Conservation (phyloP, 2,113 vertebrate genomes). For the Hyla sarda region DNA sequence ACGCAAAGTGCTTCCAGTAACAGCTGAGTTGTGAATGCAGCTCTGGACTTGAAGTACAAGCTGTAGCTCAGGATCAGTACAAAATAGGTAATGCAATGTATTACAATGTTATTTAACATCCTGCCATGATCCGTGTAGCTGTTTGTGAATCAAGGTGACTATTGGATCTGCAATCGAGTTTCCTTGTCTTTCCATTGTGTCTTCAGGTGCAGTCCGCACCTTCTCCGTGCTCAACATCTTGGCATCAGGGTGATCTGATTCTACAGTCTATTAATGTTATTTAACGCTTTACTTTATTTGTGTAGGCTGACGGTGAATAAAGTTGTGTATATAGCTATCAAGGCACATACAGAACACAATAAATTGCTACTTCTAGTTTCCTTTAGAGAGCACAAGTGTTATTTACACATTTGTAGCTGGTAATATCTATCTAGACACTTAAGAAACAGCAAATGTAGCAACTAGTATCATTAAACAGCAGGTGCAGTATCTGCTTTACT, state of each 20-base stretch:
- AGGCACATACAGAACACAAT: neutral
- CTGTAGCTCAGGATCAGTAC: too few species aligned
- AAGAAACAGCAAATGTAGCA: slow-evolving; percentile 18
- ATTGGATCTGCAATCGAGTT: too few species aligned
- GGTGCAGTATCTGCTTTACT: slow-evolving; percentile 35
- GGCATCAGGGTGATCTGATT: too few species aligned
- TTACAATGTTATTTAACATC: neutral
- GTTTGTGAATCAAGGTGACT: too few species aligned
- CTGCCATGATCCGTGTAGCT: too few species aligned
- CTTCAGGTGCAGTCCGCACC: too few species aligned
- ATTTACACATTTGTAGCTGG: neutral
- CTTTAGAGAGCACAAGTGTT: neutral
- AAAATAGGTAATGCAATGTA: neutral
- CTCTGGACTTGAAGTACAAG: too few species aligned
- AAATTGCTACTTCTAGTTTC: neutral
- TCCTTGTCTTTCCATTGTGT: too few species aligned
- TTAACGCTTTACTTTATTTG: neutral
- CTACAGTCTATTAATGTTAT: too few species aligned
- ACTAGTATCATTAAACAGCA: slow-evolving; percentile 1
- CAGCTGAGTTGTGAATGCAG: too few species aligned
- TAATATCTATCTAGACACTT: neutral
- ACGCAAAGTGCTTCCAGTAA: too few species aligned
- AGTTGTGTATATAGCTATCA: neutral
- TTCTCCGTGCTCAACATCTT: too few species aligned
- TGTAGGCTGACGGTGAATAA: neutral